Percentiles rank a stretch among this genome's conserved stretches.
Conservation (phyloP, 2,797 vertebrate species). For the Sparidentex hasta region DNA sequence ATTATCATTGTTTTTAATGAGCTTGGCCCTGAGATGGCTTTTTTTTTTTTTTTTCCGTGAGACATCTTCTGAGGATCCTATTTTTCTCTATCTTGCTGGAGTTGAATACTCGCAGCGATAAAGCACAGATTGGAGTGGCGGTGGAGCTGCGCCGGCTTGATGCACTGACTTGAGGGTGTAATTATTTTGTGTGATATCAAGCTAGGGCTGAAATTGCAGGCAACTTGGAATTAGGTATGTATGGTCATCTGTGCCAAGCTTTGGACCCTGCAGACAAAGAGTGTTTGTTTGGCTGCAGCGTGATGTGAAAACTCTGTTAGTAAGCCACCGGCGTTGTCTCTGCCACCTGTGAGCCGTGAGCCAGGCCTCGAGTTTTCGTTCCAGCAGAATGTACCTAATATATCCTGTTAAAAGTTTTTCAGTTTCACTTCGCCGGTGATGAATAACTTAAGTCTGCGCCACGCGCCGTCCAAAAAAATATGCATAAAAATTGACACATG, state of each 20-base stretch:
- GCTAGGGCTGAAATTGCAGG: slow-evolving; percentile 75
- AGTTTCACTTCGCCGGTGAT: slow-evolving; percentile 53
- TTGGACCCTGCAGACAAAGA: slow-evolving; percentile 59
- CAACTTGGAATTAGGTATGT: slow-evolving; percentile 72
- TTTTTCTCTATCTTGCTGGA: slow-evolving; percentile 71
- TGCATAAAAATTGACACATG: slow-evolving; percentile 60
- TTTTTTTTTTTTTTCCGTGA: slow-evolving; percentile 53
- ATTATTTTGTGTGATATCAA: slow-evolving; percentile 83
- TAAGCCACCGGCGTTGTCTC: slow-evolving; percentile 47
- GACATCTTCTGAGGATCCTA: slow-evolving; percentile 60
- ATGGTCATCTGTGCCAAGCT: slow-evolving; percentile 67
- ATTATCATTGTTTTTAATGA: slow-evolving; percentile 84
- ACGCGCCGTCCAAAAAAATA: slow-evolving; percentile 47
- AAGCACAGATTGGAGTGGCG: slow-evolving; percentile 74
- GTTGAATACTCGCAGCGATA: slow-evolving; percentile 73
- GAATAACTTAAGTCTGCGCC: slow-evolving; percentile 42
- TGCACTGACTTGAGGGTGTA: slow-evolving; percentile 83
- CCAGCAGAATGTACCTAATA: slow-evolving; percentile 45
- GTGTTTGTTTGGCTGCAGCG: slow-evolving; percentile 65
- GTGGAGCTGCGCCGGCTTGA: slow-evolving; percentile 63
- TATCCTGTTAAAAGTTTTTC: slow-evolving; percentile 55
- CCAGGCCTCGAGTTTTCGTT: slow-evolving; percentile 19
- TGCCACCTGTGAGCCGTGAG: slow-evolving; percentile 60
- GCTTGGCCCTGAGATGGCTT: slow-evolving; percentile 71
- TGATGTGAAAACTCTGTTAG: slow-evolving; percentile 50